Percentiles rank a stretch among this genome's conserved stretches.
These are phyloP conservation scores for Pelodytes ibericus DNA, from an alignment of 2,797 vertebrate species.

Conservation along the genomic window DNA sequence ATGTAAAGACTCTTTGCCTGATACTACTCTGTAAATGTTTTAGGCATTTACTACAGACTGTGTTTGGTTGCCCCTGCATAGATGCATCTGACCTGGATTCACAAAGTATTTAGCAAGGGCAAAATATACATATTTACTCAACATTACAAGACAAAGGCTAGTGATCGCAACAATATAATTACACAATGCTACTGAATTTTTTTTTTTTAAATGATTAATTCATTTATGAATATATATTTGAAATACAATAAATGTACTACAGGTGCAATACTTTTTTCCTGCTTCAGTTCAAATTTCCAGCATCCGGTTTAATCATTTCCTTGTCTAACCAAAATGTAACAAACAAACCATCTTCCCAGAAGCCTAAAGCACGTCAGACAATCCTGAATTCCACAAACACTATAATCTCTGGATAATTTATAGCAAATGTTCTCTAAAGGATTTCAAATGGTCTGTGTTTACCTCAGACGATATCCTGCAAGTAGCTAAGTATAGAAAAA, in stretches of 20 bases:
- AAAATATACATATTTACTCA: no score
- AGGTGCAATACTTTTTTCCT: slow-evolving; percentile 12
- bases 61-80: no score
- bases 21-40: no score
- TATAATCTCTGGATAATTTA: slow-evolving; percentile 43
- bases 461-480: slow-evolving; percentile 42
- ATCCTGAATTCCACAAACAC: slow-evolving; percentile 37
- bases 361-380: slow-evolving; percentile 35
- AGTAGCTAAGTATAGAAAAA: slow-evolving; percentile 31
- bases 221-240: background rate
- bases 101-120: no score
- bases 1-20: no score
- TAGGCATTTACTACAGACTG: no score
- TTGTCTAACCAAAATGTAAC: slow-evolving; percentile 15
- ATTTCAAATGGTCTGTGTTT: slow-evolving; percentile 45
- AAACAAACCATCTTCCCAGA: slow-evolving; percentile 49
- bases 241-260: background rate
- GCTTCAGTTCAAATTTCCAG: slow-evolving; percentile 11
- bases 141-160: no score
- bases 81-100: no score
- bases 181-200: no score
- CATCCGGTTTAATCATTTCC: slow-evolving; percentile 46
- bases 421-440: slow-evolving; percentile 34
- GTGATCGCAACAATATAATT: no score
- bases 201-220: no score